Base-by-base conservation (phyloP, 2,888 invertebrate genomes). In the Pherbina coryleti region DNA sequence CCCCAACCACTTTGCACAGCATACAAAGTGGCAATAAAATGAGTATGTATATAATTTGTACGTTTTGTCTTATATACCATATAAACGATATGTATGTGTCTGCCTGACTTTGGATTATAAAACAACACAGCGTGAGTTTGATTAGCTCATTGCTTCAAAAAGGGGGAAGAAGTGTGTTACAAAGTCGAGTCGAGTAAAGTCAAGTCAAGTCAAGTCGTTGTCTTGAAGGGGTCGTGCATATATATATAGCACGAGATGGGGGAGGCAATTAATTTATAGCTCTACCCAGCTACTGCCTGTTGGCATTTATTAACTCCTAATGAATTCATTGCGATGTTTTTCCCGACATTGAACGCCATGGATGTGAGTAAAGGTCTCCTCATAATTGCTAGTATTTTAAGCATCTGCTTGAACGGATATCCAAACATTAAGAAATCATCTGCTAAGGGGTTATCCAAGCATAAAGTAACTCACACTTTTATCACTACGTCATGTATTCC, bases 231-330 rank as follows among this genome's bases (percentile, higher is more conserved):
- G 69, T 25, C 28, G 53, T 25, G 49, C 11, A 17, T 28, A n/a
- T n/a, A n/a, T n/a, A n/a, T n/a, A n/a, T 25, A 51, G 66, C 37
- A 37, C 8, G 31, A 17, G 64, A 28, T 66, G n/a, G 78, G 77
- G 82, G 66, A 81, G 76, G 75, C 81, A 84, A 85, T 85, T 84
- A 85, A 86, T 82, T 82, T 83, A 80, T 83, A 78, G 79, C 84
- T 80, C 76, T 70, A 74, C 22, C 19, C n/a, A 19, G 25, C 67
- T 77, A 53, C 78, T 83, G 81, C 73, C 80, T 83, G 85, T 81
- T 75, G 80, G 82, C 83, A 79, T 83, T 82, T 83, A 85, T 82
- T 85, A 83, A 81, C 78, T 62, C 74, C 75, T 81, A 83, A 81
- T 82, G 81, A 82, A 82, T 84, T 81, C 79, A 83, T 82, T 82